phyloP scores from a whole-genome alignment of 1,140 invertebrate species.

The Drosophila sp. region DNA sequence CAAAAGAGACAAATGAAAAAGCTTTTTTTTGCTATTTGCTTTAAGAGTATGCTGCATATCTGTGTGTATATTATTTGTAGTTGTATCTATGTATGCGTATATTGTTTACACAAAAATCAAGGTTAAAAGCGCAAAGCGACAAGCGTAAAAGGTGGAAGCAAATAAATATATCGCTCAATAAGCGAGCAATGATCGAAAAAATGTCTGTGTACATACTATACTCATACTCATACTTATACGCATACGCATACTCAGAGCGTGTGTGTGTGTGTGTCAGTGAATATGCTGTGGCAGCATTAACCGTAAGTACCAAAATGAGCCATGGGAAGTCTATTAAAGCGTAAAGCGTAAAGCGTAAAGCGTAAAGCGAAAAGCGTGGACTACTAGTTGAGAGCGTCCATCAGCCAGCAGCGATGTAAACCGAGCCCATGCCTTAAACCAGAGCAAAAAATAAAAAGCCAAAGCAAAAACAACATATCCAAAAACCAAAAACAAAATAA shows the following conservation, averaged over 20 bases:
- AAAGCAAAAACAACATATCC: no score
- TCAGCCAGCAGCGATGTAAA: constrained; percentile 13
- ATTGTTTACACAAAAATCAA: constrained; percentile 82
- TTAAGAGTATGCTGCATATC: constrained; percentile 54
- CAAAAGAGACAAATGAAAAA: constrained; percentile 65
- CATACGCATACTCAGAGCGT: neutral
- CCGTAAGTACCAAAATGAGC: constrained; percentile 45
- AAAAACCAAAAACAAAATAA: constrained; percentile 5
- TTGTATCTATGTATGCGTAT: constrained; percentile 44
- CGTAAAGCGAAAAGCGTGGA: constrained; percentile 30
- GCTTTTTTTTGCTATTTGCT: constrained; percentile 61
- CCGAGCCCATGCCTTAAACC: constrained; percentile 45
- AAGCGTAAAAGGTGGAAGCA: constrained; percentile 75
- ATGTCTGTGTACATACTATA: constrained; percentile 18
- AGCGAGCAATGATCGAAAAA: constrained; percentile 74
- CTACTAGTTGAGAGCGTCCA: constrained; percentile 34
- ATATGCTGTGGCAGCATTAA: constrained; percentile 36
- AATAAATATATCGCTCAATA: constrained; percentile 66
- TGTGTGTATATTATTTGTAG: constrained; percentile 37
- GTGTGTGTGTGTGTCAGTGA: neutral
- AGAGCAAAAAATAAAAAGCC: constrained; percentile 43
- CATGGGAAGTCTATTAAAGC: constrained; percentile 50
- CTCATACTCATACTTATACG: neutral
- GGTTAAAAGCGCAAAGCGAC: constrained; percentile 77
- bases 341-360: constrained; percentile 39